A percentile compares a stretch with the other conserved stretches of the same genome.
Conservation (phyloP, 2,113 vertebrate species). For the Piprites chloris region DNA sequence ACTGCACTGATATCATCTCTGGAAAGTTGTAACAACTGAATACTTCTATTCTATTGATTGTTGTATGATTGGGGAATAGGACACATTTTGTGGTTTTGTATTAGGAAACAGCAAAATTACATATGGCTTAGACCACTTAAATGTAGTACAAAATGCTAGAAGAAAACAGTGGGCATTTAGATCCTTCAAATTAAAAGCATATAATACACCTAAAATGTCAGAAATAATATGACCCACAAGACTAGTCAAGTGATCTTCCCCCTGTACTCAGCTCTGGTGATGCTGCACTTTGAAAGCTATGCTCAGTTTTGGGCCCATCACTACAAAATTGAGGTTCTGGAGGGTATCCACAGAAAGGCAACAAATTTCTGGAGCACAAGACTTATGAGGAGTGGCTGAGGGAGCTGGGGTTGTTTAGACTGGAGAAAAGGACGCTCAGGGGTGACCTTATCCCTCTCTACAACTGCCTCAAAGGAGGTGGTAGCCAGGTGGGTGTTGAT, state of each 20-base stretch:
- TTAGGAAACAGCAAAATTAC: neutral
- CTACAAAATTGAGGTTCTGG: no score
- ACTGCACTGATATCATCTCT: neutral
- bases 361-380: neutral
- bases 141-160: neutral
- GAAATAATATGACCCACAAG: neutral
- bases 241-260: neutral
- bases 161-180: neutral
- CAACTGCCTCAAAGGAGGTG: neutral
- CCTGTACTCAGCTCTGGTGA: neutral
- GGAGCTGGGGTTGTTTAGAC: neutral
- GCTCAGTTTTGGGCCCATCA: neutral
- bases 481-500: rapidly evolving
- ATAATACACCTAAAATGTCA: neutral
- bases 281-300: neutral
- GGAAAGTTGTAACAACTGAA: neutral
- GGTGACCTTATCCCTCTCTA: neutral
- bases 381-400: neutral
- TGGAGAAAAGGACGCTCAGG: neutral
- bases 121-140: neutral
- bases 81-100: neutral
- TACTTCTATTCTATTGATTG: neutral
- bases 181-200: neutral
- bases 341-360: neutral
- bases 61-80: neutral